phyloP scores from a whole-genome alignment of 2,113 vertebrate species.

The Upupa epops region DNA sequence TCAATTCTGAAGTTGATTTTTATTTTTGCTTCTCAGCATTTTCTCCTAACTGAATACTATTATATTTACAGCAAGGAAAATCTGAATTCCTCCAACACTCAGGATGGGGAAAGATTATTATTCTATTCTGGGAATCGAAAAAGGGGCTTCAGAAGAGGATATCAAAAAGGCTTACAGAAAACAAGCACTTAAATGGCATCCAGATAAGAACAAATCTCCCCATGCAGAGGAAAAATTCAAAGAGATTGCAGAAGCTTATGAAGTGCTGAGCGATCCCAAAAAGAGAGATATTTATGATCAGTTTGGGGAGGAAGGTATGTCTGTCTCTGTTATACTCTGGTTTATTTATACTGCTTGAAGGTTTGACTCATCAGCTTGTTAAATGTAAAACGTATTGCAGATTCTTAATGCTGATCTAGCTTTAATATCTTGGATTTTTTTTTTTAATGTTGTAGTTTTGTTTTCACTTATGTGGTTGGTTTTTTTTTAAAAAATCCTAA shows the following conservation, averaged over 20 bases:
- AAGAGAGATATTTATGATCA: conserved; percentile 98
- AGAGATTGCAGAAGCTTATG: conserved; percentile 96
- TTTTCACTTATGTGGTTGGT: not conserved
- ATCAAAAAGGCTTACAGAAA: conserved; percentile 98
- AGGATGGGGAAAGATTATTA: conserved; percentile 99
- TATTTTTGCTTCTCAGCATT: conserved; percentile 55
- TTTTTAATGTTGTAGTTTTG: not conserved
- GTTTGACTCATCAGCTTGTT: not conserved
- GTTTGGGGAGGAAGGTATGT: conserved; percentile 96
- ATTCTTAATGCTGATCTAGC: not conserved
- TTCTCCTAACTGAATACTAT: conserved; percentile 50
- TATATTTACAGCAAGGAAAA: conserved; percentile 62
- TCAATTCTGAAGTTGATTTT: conserved; percentile 24
- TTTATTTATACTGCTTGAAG: not conserved
- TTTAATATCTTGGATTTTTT: not conserved
- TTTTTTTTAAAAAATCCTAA: not conserved
- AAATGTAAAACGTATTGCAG: not conserved
- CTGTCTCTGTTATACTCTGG: not conserved
- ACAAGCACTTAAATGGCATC: conserved; percentile 97
- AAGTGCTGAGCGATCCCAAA: conserved; percentile 96
- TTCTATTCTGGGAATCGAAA: conserved; percentile 91
- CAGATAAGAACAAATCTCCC: conserved; percentile 97
- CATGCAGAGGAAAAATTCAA: conserved; percentile 98
- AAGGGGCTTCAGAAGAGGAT: conserved; percentile 95
- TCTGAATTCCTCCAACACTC: conserved; percentile 67